A percentile compares a stretch with the other conserved stretches of the same genome.
Evolutionary conservation across 2,797 vertebrate species (phyloP).

Genomic region (Phoebastria nigripes): DNA sequence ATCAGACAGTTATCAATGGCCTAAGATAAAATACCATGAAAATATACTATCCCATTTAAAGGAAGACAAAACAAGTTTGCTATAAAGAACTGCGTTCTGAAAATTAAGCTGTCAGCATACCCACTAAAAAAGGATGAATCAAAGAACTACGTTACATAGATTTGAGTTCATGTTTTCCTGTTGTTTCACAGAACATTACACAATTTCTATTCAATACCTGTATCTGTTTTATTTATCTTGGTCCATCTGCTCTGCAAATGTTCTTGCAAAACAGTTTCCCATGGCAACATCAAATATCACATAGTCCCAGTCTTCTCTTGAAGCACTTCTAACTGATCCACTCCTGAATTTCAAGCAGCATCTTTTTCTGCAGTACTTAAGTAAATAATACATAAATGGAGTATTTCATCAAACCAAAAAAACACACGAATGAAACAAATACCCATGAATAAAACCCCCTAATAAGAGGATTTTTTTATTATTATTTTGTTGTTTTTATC

Average conservation of each 20-base stretch:
- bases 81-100: not conserved
- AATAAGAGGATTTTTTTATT: not conserved
- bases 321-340: slow-evolving; percentile 23
- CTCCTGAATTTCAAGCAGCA: slow-evolving; percentile 2
- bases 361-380: not conserved
- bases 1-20: not conserved
- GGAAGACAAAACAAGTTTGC: not conserved
- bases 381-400: not conserved
- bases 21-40: not conserved
- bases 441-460: accelerated
- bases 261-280: slow-evolving; percentile 68
- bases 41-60: not conserved
- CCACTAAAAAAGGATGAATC: not conserved
- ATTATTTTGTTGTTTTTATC: not conserved
- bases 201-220: slow-evolving; percentile 58
- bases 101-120: not conserved
- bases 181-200: slow-evolving; percentile 58
- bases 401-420: not conserved
- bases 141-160: not conserved
- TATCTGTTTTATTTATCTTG: slow-evolving; percentile 65
- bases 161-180: not conserved
- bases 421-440: not conserved
- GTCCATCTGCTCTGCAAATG: slow-evolving; percentile 71
- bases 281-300: slow-evolving; percentile 68
- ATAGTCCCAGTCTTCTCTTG: slow-evolving; percentile 2